Percentiles rank a stretch among this genome's conserved stretches.
Conservation (phyloP, 64 coral and sea anemone species). For the Pocillopora damicornis region DNA sequence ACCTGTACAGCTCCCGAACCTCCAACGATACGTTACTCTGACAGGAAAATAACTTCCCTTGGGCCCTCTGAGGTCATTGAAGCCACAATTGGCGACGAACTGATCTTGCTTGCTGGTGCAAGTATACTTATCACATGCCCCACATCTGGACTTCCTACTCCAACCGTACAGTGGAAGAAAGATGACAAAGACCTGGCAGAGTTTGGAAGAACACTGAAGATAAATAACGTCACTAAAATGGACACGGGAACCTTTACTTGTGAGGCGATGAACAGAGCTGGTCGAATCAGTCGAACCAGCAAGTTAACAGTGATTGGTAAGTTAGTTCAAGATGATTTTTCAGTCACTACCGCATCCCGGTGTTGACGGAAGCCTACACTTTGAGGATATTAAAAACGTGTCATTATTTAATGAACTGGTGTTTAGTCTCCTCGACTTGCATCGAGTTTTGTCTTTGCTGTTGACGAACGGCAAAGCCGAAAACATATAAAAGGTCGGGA, state of each 20-base stretch:
- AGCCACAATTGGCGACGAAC: slow-evolving; percentile 53
- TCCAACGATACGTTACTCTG: slow-evolving; percentile 40
- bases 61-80: slow-evolving; percentile 17
- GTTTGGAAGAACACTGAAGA: slow-evolving; percentile 38
- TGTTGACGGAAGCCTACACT: no score
- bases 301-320: slow-evolving; percentile 61
- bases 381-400: no score
- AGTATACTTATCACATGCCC: slow-evolving; percentile 53
- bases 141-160: slow-evolving; percentile 53
- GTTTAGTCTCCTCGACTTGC: no score
- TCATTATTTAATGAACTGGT: no score
- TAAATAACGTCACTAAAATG: slow-evolving; percentile 49
- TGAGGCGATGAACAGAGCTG: slow-evolving; percentile 65
- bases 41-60: slow-evolving; percentile 29
- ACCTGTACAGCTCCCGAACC: slow-evolving; percentile 33
- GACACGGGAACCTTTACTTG: slow-evolving; percentile 59
- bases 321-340: background rate
- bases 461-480: background rate
- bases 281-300: slow-evolving; percentile 16
- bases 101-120: slow-evolving; percentile 49
- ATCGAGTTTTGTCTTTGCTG: no score
- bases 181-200: slow-evolving; percentile 1
- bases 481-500: background rate
- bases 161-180: slow-evolving; percentile 49
- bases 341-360: no score